Percentiles rank a stretch among this genome's conserved stretches.
Conservation (phyloP, 2,888 invertebrate genomes). For the Mechanitis messenoides region DNA sequence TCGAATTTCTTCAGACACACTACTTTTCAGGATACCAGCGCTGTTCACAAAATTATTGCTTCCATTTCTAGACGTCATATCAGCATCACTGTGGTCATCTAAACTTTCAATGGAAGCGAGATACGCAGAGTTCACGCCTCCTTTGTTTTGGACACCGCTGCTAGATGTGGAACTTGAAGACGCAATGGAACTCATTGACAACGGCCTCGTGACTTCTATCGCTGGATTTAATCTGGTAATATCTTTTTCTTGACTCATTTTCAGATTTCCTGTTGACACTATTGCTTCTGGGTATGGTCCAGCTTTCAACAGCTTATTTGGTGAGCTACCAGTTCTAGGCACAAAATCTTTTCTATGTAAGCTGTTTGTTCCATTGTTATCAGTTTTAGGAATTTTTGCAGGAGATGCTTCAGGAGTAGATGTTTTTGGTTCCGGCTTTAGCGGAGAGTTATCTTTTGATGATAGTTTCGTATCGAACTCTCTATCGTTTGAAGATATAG, state of each 20-base stretch:
- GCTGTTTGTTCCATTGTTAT: constrained; percentile 55
- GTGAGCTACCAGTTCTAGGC: constrained; percentile 43
- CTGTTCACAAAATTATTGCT: constrained; percentile 66
- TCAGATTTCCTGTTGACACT: constrained; percentile 67
- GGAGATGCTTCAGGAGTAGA: constrained; percentile 49
- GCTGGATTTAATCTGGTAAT: constrained; percentile 71
- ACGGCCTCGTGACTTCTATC: constrained; percentile 79
- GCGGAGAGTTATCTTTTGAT: constrained; percentile 60
- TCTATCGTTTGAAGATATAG: constrained; percentile 70
- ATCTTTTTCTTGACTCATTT: constrained; percentile 59
- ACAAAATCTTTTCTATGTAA: constrained; percentile 61
- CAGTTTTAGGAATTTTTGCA: constrained; percentile 48
- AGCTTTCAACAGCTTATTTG: constrained; percentile 54
- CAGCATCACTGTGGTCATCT: constrained; percentile 86
- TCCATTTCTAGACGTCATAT: constrained; percentile 71
- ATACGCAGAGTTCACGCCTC: constrained; percentile 84
- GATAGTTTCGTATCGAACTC: constrained; percentile 68
- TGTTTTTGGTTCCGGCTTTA: constrained; percentile 48
- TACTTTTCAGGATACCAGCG: constrained; percentile 54
- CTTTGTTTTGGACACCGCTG: constrained; percentile 79
- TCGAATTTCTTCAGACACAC: constrained; percentile 53
- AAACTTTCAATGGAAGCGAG: constrained; percentile 92
- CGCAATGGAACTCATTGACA: constrained; percentile 86
- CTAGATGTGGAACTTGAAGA: constrained; percentile 82
- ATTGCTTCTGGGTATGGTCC: constrained; percentile 58